Percentiles rank a stretch among this genome's conserved stretches.
phyloP scores from a whole-genome alignment of 2,797 vertebrate genomes.

The Trachurus trachurus region DNA sequence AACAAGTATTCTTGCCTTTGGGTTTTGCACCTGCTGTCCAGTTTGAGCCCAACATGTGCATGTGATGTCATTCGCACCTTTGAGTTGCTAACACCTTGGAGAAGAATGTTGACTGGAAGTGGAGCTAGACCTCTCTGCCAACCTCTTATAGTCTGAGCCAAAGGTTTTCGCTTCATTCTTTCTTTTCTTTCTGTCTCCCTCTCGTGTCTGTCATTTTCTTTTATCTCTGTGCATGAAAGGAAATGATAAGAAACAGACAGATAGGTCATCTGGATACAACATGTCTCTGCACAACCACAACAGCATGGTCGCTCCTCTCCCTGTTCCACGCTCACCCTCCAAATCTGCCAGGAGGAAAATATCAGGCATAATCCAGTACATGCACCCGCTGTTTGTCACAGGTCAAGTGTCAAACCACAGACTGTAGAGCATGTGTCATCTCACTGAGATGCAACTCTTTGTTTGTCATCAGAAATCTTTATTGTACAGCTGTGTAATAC shows the following conservation, averaged over 20 bases:
- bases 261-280: constrained; percentile 63
- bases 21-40: constrained; percentile 52
- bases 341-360: not conserved
- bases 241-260: constrained; percentile 68
- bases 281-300: constrained; percentile 44
- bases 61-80: constrained; percentile 63
- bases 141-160: constrained; percentile 37
- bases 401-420: constrained; percentile 2
- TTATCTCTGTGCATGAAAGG: constrained; percentile 38
- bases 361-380: not conserved
- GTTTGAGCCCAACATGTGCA: constrained; percentile 26
- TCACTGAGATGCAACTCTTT: not conserved
- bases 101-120: constrained; percentile 54
- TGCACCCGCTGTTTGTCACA: not conserved
- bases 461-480: not conserved
- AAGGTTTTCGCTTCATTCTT: not conserved
- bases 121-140: constrained; percentile 32
- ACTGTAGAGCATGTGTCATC: not conserved
- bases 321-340: not conserved
- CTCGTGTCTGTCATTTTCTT: constrained; percentile 43
- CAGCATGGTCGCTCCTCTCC: constrained; percentile 19
- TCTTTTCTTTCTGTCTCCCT: not conserved
- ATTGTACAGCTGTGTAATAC: not conserved
- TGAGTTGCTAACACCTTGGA: constrained; percentile 51
- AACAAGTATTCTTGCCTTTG: constrained; percentile 17